Evolutionary conservation across 2,797 vertebrate species (phyloP).

Genomic region (Acropternis orthonyx): DNA sequence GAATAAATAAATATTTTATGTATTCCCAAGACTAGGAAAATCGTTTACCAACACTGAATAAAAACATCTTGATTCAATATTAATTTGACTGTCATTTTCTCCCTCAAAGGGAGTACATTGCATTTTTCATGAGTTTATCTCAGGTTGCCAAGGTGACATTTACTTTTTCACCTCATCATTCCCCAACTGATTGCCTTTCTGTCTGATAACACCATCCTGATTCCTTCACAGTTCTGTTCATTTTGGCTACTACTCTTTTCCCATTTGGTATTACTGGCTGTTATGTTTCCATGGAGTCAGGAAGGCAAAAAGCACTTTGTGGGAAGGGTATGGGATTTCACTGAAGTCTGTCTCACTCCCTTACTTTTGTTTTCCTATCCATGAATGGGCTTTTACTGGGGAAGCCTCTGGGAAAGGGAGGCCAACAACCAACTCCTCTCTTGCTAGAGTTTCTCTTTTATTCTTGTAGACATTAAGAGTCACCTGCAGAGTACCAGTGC

Average conservation of each 20-base stretch:
- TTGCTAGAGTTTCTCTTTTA: not conserved
- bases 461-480: not conserved
- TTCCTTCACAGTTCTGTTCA: not conserved
- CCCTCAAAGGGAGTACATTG: not conserved
- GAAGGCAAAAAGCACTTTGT: not conserved
- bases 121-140: constrained; percentile 21
- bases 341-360: not conserved
- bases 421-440: not conserved
- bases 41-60: not conserved
- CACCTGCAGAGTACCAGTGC: not conserved
- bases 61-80: not conserved
- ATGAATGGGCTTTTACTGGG: not conserved
- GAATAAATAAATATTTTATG: constrained; percentile 24
- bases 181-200: not conserved
- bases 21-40: not conserved
- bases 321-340: not conserved
- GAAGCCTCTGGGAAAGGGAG: not conserved
- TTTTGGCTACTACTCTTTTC: not conserved
- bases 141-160: not conserved
- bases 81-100: constrained; percentile 11
- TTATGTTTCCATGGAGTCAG: not conserved
- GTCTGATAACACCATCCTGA: not conserved
- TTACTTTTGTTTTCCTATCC: not conserved
- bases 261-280: not conserved
- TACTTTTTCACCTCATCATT: not conserved